Percentiles rank a stretch among this genome's conserved stretches.
These are phyloP conservation scores for Anabas testudineus DNA, from an alignment of 2,797 vertebrate species.

Conservation along the genomic window DNA sequence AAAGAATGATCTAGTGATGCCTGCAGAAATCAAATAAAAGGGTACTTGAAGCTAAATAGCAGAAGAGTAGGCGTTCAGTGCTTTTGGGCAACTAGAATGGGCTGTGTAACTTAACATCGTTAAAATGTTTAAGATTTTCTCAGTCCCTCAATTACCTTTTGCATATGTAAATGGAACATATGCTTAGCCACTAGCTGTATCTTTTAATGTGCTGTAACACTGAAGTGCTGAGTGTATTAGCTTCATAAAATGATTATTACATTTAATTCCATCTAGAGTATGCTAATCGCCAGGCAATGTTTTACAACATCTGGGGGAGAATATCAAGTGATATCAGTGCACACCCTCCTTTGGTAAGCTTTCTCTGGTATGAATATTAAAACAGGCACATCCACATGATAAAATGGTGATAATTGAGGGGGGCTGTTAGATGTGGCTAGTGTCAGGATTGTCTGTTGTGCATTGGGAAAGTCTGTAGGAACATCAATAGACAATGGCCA, in stretches of 20 bases:
- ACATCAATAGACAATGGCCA: conserved; percentile 78
- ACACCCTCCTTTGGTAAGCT: conserved; percentile 45
- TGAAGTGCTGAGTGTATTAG: conserved; percentile 72
- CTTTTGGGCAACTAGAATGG: conserved; percentile 44
- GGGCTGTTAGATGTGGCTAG: conserved; percentile 50
- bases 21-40: conserved; percentile 51
- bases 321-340: conserved; percentile 58
- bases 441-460: conserved; percentile 63
- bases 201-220: conserved; percentile 62
- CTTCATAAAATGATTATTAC: conserved; percentile 77
- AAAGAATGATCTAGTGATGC: conserved; percentile 33
- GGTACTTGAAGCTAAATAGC: conserved; percentile 29
- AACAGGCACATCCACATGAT: conserved; percentile 63
- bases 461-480: conserved; percentile 65
- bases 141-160: conserved; percentile 60
- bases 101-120: conserved; percentile 44
- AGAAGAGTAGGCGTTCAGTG: conserved; percentile 16
- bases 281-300: conserved; percentile 63
- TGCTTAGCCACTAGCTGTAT: conserved; percentile 74
- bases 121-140: conserved; percentile 65
- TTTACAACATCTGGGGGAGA: conserved; percentile 74
- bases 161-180: conserved; percentile 77
- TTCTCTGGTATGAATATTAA: conserved; percentile 66
- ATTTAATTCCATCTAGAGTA: conserved; percentile 58
- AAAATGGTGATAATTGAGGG: conserved; percentile 70